Conservation (phyloP, 2,113 vertebrate genomes). For the Caranx melampygus region DNA sequence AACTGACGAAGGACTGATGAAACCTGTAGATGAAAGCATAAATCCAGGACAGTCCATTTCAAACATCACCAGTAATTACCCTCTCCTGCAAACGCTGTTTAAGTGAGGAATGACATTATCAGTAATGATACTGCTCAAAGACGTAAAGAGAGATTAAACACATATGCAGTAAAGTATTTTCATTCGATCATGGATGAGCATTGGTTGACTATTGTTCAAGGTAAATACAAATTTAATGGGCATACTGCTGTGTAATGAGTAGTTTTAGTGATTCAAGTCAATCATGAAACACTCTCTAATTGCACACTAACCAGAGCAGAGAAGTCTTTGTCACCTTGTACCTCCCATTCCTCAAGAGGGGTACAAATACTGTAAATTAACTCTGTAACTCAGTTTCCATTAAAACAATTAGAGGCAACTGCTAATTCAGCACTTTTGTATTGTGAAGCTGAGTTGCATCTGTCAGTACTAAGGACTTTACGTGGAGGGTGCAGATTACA, state of each 20-base stretch:
- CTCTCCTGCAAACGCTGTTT: background rate
- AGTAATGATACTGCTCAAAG: background rate
- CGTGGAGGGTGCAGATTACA: background rate
- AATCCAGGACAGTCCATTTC: background rate
- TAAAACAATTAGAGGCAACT: too few species aligned
- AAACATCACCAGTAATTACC: background rate
- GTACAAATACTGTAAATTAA: too few species aligned
- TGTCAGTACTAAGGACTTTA: too few species aligned
- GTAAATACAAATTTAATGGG: background rate
- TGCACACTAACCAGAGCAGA: too few species aligned
- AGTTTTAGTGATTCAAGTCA: background rate
- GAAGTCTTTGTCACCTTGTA: too few species aligned
- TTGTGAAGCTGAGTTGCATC: too few species aligned
- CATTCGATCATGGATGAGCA: too few species aligned
- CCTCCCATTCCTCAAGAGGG: background rate
- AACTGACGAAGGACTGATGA: background rate
- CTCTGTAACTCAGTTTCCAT: too few species aligned
- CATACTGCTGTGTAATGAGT: background rate
- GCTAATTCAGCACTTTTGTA: too few species aligned
- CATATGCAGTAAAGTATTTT: too few species aligned
- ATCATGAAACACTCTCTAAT: background rate
- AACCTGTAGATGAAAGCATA: background rate
- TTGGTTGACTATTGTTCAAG: too few species aligned
- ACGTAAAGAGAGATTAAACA: too few species aligned
- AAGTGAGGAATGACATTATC: background rate